Evolutionary conservation across 2,113 vertebrate species (phyloP), one percentile per base, ranked within the genome.

Genomic region (Clarias batrachus): DNA sequence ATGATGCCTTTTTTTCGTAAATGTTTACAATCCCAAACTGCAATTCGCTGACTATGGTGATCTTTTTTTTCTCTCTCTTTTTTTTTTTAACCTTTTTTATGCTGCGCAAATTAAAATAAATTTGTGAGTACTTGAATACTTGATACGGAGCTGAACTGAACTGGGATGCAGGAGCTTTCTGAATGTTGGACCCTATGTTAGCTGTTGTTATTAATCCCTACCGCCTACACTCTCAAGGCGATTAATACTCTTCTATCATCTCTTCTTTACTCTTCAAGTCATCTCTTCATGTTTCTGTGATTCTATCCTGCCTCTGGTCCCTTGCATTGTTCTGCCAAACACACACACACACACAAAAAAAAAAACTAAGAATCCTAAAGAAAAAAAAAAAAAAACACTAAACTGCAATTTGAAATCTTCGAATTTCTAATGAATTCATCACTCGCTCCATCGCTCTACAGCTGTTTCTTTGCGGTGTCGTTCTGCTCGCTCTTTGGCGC

Each of bases 401-500:
- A 8, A 48, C 48, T 48, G 7, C 6, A 56, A 57, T 65, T 16
- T 11, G 0, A 33, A 79, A 79, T 19, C 30, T 59, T 59, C 11
- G 7, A 48, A 8, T 48, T 41, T 52, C 11, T 60, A 2, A 3
- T 23, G 17, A 21, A 11, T 17, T 2, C 56, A 23, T 11, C 33
- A n/a, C 60, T 10, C 27, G 12, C 21, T 59, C 23, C 2, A 3
- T 13, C 66, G 80, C 91, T 88, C 89, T 88, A 90, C 86, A 85
- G 71, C 33, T 80, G 81, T 81, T 91, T 91, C 79, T 91, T 89
- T 84, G 90, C 92, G 90, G 33, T 6, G 91, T 41, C 73, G 89
- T 90, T 88, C 86, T 90, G 85, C 76, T 92, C 93, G 5, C 73
- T 89, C 90, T 88, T 94, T 90, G 63, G 92, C 85, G 86, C 81